Conservation (phyloP, 1,140 invertebrate species). For the Octopus sinensis region DNA sequence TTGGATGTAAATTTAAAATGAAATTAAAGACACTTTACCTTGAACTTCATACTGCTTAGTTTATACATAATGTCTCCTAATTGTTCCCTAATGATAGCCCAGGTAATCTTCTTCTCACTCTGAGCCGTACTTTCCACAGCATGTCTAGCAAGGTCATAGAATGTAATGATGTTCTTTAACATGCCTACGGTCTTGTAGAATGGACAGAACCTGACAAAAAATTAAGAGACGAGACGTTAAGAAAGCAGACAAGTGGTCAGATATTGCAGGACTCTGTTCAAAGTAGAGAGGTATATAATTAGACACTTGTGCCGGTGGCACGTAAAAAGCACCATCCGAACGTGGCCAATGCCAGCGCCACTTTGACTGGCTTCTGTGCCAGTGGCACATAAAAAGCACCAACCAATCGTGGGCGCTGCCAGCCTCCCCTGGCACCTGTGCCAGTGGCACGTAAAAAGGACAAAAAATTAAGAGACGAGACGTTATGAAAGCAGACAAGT, state of each 20-base stretch:
- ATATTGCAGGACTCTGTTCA: no score
- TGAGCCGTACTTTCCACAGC: constrained; percentile 98
- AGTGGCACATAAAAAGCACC: no score
- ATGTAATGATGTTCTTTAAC: constrained; percentile 96
- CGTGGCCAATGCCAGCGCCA: no score
- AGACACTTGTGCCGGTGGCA: no score
- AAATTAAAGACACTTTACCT: constrained; percentile 64
- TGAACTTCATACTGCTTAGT: constrained; percentile 99
- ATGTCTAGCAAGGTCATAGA: constrained; percentile 97
- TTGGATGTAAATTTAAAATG: no score
- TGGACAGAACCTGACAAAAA: constrained; percentile 82
- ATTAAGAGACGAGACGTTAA: background rate
- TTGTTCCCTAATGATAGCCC: constrained; percentile 93
- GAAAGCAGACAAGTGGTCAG: no score
- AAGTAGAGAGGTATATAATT: no score
- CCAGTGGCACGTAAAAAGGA: constrained; percentile 39
- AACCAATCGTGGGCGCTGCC: no score
- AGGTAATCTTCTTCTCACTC: constrained; percentile 98
- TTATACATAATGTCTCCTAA: constrained; percentile 96
- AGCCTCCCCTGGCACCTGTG: no score
- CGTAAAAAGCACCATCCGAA: no score
- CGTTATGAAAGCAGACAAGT: no score
- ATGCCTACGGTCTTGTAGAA: constrained; percentile 99
- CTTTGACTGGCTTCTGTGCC: no score
- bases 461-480: background rate